phyloP scores from a whole-genome alignment of 2,113 vertebrate genomes.

The Patagioenas fasciata region DNA sequence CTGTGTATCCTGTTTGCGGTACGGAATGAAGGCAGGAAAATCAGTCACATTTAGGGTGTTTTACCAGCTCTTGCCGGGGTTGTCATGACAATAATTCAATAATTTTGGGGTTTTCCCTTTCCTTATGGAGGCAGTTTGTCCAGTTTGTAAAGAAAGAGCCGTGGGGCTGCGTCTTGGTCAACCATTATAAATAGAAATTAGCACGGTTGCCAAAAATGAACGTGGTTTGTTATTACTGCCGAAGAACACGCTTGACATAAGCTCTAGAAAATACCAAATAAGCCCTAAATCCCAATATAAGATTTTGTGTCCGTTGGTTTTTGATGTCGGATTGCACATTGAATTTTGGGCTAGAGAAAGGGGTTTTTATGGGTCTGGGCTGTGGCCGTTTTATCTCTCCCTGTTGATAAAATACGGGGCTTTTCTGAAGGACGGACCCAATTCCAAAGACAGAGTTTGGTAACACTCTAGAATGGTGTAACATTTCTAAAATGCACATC shows the following conservation, averaged over 20 bases:
- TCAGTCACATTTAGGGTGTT: neutral
- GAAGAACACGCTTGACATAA: neutral
- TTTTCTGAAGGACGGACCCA: too few species aligned
- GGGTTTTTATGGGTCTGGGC: too few species aligned
- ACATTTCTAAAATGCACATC: neutral
- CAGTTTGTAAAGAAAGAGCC: neutral
- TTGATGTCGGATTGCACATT: neutral
- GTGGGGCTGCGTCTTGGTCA: neutral
- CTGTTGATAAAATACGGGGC: neutral
- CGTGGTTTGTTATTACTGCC: fast-evolving
- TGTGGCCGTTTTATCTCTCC: fast-evolving
- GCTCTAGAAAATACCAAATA: neutral
- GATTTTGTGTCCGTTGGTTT: neutral
- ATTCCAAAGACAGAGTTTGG: too few species aligned
- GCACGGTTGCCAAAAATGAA: neutral
- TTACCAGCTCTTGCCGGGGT: neutral
- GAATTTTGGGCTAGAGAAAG: too few species aligned
- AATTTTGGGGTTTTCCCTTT: neutral
- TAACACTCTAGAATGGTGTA: neutral
- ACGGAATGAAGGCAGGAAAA: neutral
- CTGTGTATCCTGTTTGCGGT: neutral
- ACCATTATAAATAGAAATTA: neutral
- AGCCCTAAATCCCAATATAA: neutral
- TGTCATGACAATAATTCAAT: neutral
- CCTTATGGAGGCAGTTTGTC: neutral